Evolutionary conservation across 2,797 vertebrate species (phyloP).

Genomic region (Euphonia xanthogaster): DNA sequence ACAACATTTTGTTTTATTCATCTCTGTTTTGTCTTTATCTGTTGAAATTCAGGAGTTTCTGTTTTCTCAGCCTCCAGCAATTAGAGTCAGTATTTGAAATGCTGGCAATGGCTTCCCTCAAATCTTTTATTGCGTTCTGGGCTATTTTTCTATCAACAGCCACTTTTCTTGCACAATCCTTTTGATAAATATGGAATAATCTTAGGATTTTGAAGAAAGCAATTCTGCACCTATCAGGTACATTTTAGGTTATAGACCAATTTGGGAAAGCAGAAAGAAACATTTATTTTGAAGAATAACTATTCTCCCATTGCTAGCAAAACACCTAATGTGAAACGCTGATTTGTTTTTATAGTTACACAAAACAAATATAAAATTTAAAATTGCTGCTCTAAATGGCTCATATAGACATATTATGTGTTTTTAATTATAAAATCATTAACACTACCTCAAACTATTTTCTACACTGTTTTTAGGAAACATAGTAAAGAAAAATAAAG

Average conservation of each 20-base stretch:
- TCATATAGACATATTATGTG: neutral
- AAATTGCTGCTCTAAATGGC: neutral
- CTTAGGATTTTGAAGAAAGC: neutral
- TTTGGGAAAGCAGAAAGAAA: neutral
- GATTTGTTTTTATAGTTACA: conserved; percentile 9
- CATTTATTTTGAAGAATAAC: conserved; percentile 15
- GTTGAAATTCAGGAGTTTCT: neutral
- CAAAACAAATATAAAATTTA: neutral
- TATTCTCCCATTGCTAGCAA: neutral
- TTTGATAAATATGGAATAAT: neutral
- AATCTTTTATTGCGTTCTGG: neutral
- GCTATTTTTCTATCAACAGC: neutral
- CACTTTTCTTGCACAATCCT: neutral
- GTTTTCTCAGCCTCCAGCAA: neutral
- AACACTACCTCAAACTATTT: neutral
- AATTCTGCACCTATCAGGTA: neutral
- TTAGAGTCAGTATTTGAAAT: neutral
- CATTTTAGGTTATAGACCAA: neutral
- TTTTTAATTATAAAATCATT: neutral
- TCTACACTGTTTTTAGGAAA: neutral
- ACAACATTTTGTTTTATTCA: neutral
- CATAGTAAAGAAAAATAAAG: neutral
- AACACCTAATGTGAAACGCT: conserved; percentile 1
- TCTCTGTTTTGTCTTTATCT: neutral
- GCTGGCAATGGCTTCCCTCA: neutral